Evolutionary conservation across 1,140 invertebrate genomes (phyloP).

Genomic region (Drosophila sulfurigaster): DNA sequence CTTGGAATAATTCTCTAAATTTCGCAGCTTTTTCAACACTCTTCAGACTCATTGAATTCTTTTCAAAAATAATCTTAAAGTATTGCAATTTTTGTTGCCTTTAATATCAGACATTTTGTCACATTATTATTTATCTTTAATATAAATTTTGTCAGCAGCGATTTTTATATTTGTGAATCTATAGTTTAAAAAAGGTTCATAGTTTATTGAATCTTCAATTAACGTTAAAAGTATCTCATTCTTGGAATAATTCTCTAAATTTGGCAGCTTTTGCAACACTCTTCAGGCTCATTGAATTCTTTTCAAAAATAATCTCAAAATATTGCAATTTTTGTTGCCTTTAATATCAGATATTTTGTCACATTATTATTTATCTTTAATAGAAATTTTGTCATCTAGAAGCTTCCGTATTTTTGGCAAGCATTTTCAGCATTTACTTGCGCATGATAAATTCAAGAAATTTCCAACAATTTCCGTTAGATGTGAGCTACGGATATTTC

Average conservation of each 20-base stretch:
- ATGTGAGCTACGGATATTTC: neutral
- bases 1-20: no score
- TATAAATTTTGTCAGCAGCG: neutral
- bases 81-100: neutral
- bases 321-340: neutral
- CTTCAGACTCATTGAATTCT: no score
- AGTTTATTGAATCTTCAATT: no score
- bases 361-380: neutral
- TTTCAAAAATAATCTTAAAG: no score
- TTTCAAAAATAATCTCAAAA: no score
- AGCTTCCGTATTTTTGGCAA: neutral
- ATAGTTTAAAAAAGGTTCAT: no score
- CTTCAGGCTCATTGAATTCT: no score
- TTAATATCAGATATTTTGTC: neutral
- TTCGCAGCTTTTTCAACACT: no score
- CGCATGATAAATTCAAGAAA: constrained; percentile 5
- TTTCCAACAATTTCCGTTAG: constrained; percentile 6
- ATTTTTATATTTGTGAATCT: no score
- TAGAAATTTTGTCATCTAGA: neutral
- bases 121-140: neutral
- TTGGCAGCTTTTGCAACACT: no score
- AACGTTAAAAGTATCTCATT: no score
- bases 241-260: no score
- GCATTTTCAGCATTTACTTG: constrained; percentile 7
- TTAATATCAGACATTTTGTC: neutral